Evolutionary conservation across 2,797 vertebrate genomes (phyloP), one percentile per base, ranked within the genome.

Genomic region (Smutsia gigantea): DNA sequence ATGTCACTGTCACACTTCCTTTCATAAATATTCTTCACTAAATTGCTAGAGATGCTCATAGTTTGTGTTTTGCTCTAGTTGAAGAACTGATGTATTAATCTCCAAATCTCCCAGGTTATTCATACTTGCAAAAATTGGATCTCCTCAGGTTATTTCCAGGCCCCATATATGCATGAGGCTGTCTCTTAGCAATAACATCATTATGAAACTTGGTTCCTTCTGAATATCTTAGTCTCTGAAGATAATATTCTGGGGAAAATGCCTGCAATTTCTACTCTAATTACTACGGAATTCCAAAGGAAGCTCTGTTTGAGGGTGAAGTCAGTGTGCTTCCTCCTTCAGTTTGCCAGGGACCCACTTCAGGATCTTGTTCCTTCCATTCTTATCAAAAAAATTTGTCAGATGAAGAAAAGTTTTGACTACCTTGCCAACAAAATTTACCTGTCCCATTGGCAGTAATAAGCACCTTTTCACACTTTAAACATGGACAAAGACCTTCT

Each of bases 61-160:
- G 46, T 87, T 51, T 57, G 31, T 66, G 42, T 77, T 84, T 90
- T 91, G 27, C 34, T 95, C 37, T 95, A 37, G 15, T 78, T 90
- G 72, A 83, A 97, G 95, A 93, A 59, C 55, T 18, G 86, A 42
- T 63, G 18, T 78, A 42, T 75, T 42, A 55, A 75, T 90, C 53
- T 87, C n/a, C 46, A 68, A 17, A 87, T 81, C 69, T 91, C 46
- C 29, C 90, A 81, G 4, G 42, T 85, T 95, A 90, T 27, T 18
- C 29, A 68, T 42, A 12, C 64, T 95, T 77, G 72, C 42, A 93
- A 94, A 97, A 95, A 92, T 64, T 93, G 85, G 29, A 93, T 97
- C 87, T 88, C 19, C 27, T 94, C 74, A 63, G 61, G 59, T 97
- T 63, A 88, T 81, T 95, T 90, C 34, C 42, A 77, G 57, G 51